Evolutionary conservation across 92 coral and sea anemone genomes (phyloP), one percentile per base, ranked within the genome.

Genomic region (Palythoa heliodiscus): DNA sequence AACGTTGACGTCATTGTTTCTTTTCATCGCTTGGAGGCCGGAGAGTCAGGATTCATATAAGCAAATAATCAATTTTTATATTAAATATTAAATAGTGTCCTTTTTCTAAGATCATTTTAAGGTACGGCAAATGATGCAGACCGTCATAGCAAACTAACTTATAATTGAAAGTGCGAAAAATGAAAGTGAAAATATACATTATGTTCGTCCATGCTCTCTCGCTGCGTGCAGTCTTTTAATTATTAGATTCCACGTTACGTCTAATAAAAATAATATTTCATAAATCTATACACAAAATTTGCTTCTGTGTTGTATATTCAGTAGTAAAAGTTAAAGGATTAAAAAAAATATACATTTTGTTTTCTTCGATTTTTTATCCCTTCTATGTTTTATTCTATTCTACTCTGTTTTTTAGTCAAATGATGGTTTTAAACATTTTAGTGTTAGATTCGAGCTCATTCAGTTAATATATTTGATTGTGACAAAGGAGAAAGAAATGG

Each of bases 71-170:
- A 19, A 43, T 50, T 29, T 80, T 22, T 15, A 15, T 29, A 80
- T 80, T 66, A 80, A 80, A 80, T 80, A 80, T 66, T 80, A 60
- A 80, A 52, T 37, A 80, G 72, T 67, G 61, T 80, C 75, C n/a
- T 52, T 66, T 76, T 66, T 66, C 23, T 10, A 38, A 29, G 61
- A 48, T 80, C 66, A 80, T 80, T 80, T 60, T 66, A 48, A 80
- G 38, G 60, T 29, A 61, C 43, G 84, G 55, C 38, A 50, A 69
- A 23, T 64, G 57, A 43, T 52, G 58, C 13, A 48, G 39, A 10
- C 19, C 47, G 16, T 53, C 43, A 11, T n/a, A 50, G 66, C 67
- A 80, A 80, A 79, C 16, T 22, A 39, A 58, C 84, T 66, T 13
- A 20, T 64, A 67, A 80, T 80, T 24, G 75, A 80, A 58, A 63